Base-by-base conservation (phyloP, 2,797 vertebrate genomes). In the Tolypeutes matacus region DNA sequence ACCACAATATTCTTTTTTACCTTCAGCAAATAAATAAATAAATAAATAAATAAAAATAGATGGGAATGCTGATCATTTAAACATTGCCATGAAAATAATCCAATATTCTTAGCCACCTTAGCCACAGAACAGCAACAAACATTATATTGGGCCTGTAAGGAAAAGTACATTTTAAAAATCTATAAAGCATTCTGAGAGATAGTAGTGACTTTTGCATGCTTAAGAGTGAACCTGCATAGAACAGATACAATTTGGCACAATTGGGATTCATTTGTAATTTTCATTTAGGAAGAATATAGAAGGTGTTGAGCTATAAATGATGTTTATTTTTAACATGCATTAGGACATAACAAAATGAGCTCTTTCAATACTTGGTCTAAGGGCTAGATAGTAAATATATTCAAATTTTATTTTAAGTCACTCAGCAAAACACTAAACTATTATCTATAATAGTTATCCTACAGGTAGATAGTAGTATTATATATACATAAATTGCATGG, bases 161-260 rank as follows among this genome's bases (percentile, higher is more conserved):
- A 60, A 92, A 96, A 78, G 21, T 77, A 51, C 5, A 80, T 75
- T 94, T 69, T 36, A 75, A 92, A 96, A 96, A 81, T 18, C 46
- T 86, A 23, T 51, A 89, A 97, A 86, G 62, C 42, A 92, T 39
- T 77, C 49, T 92, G 39, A 89, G 77, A 90, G 21, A 10, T 42
- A 82, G n/a, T 67, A 81, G 21, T 75, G 73, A 90, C 27, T 72
- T 78, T 64, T 81, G 11, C 14, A 51, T n/a, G 9, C 64, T 95
- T 95, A 81, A 93, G 89, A 91, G 31, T 84, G 64, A 96, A 25
- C 27, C 67, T 76, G 31, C 31, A 46, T 78, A 93, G 17, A 72
- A 81, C 34, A 95, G 36, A 89, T 70, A 65, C 29, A 83, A 80
- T 73, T 73, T 95, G 36, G 46, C 18, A 92, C 75, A 93, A 73